Base-by-base conservation (phyloP, 2,888 invertebrate genomes). In the Machimus rusticus region DNA sequence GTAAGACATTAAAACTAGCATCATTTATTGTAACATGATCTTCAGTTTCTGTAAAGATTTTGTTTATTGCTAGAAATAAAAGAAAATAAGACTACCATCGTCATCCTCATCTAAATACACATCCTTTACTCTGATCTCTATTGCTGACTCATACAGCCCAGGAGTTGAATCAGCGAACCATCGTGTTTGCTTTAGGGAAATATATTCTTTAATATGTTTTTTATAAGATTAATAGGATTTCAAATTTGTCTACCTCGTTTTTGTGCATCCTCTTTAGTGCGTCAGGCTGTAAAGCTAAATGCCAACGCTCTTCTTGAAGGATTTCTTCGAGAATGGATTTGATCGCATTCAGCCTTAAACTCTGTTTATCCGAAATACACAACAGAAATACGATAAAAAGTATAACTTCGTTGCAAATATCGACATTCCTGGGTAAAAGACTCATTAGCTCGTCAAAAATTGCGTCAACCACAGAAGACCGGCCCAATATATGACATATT, bases 1-100 rank as follows among this genome's bases (percentile, higher is more conserved):
- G 94, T 51, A 95, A 90, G 87, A 96, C 93, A 92, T 96, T 96
- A 84, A 93, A 93, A 90, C 95, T 95, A 1, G 95, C 95, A 89
- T 92, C 92, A 43, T 37, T 88, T 78, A 87, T 82, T 51, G 5
- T 79, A 37, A 46, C 39, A 34, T 19, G 23, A 43, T 85, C 85
- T 74, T 85, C 74, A 37, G 5, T 28, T 39, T 19, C 23, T 74
- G 23, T 39, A 19, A 14, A 66, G 8, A 37, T 34, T 84, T 2
- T 31, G 5, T 43, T n/a, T 78, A 78, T 14, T 78, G 19, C 4
- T 46, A 16, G 6, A 12, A 43, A 43, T 6, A 9, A 31, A 51
- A 55, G 16, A n/a, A 28, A 23, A 46, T 8, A 79, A 86, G 5
- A 79, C 14, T 78, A 90, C 90, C 89, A 51, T 89, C 89, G 23